Evolutionary conservation across 1,140 invertebrate genomes (phyloP).

Genomic region (Drosophila nigrodunni): DNA sequence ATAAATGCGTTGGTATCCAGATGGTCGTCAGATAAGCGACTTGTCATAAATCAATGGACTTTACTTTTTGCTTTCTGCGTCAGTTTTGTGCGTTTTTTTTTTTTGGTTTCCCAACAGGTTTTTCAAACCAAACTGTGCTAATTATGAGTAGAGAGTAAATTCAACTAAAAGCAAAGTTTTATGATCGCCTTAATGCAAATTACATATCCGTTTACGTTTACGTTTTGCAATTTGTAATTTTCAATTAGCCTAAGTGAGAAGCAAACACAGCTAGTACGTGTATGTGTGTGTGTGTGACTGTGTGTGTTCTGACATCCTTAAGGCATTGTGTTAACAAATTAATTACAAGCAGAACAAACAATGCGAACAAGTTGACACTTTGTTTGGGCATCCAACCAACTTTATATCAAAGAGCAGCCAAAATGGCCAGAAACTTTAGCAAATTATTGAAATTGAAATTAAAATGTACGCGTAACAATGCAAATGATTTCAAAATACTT

Average conservation of each 20-base stretch:
- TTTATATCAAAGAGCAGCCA: conserved; percentile 41
- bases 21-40: conserved; percentile 70
- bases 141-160: conserved; percentile 2
- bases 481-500: conserved; percentile 15
- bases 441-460: conserved; percentile 19
- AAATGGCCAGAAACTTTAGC: conserved; percentile 16
- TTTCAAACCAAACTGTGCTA: conserved; percentile 34
- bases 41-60: conserved; percentile 65
- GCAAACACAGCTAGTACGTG: conserved; percentile 48
- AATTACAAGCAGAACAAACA: conserved; percentile 67
- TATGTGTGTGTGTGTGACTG: conserved; percentile 1
- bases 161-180: conserved; percentile 3
- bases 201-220: conserved; percentile 19
- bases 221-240: conserved; percentile 49
- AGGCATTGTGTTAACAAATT: conserved; percentile 69
- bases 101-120: conserved; percentile 63
- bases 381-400: conserved; percentile 27
- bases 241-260: conserved; percentile 75
- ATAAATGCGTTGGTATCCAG: conserved; percentile 67
- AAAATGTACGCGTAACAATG: conserved; percentile 8
- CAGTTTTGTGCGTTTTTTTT: conserved; percentile 3
- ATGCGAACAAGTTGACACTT: conserved; percentile 63
- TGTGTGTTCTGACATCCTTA: conserved; percentile 24
- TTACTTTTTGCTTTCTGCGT: neutral
- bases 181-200: conserved; percentile 31